Evolutionary conservation across 2,113 vertebrate species (phyloP), one percentile per base, ranked within the genome.

Genomic region (Apus apus): DNA sequence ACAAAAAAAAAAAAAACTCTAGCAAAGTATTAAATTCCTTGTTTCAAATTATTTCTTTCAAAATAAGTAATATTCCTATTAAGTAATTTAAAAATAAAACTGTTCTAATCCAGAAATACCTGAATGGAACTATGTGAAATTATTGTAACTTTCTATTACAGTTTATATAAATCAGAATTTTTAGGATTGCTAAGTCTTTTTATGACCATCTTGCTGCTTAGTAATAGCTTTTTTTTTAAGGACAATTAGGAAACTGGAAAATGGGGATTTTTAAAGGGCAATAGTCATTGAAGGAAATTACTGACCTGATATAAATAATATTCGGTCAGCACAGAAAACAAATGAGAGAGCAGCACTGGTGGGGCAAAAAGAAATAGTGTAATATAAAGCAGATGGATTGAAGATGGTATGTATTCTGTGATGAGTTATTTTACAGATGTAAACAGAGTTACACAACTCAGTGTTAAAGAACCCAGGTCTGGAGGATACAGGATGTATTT

Each of bases 261-360:
- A 86, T 66, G 46, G 27, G 14, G 30, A 75, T 96, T 91, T 95
- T 89, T 78, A 94, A 87, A 64, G 50, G 73, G 70, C 48, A 95
- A 38, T 91, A 89, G 78, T 82, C 87, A 74, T 71, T 82, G 57
- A 58, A 93, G 87, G 74, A 87, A 94, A 93, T 82, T 89, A 66
- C 61, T 94, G 54, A 34, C 30, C 67, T 79, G 50, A 50, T 87
- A 78, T 77, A 95, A 90, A 76, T 85, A 82, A 89, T 73, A 85
- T 88, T 54, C 78, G 68, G 34, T 64, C n/a, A 73, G n/a, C n/a
- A 70, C 1, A 5, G 88, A 83, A 94, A 94, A 68, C 46, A 93
- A 93, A 82, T 36, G 62, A 83, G 61, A 36, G 7, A 53, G 26
- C 9, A 76, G 20, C 38, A n/a, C 32, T 21, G 0, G 21, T 73